A percentile compares a stretch with the other conserved stretches of the same genome.
These are phyloP conservation scores for Gymnorhina tibicen DNA, from an alignment of 2,113 vertebrate species.

Conservation along the genomic window DNA sequence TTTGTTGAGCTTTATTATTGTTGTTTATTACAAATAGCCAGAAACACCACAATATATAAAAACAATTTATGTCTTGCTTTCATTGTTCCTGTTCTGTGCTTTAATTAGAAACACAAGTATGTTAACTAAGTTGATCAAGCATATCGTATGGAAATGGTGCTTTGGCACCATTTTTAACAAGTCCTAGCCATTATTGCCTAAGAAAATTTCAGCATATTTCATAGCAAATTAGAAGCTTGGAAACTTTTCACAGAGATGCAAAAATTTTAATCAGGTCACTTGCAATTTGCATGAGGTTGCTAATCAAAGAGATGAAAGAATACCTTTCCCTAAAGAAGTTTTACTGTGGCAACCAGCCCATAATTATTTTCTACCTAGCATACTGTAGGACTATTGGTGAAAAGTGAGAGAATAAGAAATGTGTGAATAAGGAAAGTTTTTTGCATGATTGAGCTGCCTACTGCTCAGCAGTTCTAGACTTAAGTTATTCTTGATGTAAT, in stretches of 20 bases:
- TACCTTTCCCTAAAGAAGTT: background rate
- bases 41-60: background rate
- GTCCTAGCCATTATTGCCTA: background rate
- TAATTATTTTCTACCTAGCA: background rate
- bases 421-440: background rate
- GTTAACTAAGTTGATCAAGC: background rate
- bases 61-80: background rate
- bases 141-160: background rate
- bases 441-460: background rate
- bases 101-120: background rate
- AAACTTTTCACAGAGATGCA: background rate
- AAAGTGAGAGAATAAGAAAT: background rate
- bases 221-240: background rate
- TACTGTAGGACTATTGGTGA: background rate
- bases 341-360: background rate
- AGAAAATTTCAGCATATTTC: background rate
- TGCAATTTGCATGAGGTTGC: background rate
- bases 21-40: background rate
- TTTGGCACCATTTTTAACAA: background rate
- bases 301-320: constrained; percentile 6
- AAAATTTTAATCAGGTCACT: background rate
- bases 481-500: background rate
- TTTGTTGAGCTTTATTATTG: background rate
- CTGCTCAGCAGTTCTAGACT: background rate
- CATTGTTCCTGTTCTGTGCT: background rate